phyloP scores from a whole-genome alignment of 2,797 vertebrate species.

The Coendou prehensilis region DNA sequence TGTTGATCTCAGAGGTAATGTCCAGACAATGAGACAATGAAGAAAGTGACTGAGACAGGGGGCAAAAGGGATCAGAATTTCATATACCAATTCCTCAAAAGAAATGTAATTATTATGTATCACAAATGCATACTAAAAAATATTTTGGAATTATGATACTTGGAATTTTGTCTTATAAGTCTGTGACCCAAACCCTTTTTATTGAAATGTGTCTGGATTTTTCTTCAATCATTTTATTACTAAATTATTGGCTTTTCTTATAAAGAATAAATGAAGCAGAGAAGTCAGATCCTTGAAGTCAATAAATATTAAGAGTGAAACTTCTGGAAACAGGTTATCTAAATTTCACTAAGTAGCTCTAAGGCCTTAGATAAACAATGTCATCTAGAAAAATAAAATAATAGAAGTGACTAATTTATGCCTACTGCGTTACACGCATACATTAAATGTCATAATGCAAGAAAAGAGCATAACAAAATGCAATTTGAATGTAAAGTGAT shows the following conservation, averaged over 20 bases:
- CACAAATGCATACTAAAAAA: not conserved
- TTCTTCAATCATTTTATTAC: not conserved
- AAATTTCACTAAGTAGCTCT: not conserved
- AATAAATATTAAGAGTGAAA: not conserved
- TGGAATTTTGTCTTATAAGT: not conserved
- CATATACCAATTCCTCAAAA: not conserved
- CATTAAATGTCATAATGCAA: not conserved
- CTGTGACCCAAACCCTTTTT: not conserved
- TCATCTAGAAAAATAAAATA: slow-evolving; percentile 28
- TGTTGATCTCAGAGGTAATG: not conserved
- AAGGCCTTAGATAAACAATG: not conserved
- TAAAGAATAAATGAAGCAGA: not conserved
- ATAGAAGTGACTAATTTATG: not conserved
- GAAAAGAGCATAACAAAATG: not conserved
- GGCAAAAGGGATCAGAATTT: not conserved
- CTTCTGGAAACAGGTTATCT: not conserved
- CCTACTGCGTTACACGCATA: not conserved
- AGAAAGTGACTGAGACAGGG: not conserved
- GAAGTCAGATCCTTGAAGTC: not conserved
- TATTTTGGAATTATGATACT: not conserved
- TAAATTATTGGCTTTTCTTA: not conserved
- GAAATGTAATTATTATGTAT: not conserved
- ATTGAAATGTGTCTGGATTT: not conserved
- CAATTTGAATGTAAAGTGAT: not conserved
- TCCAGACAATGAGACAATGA: not conserved